Base-by-base conservation (phyloP, 2,888 invertebrate genomes). In the Lasioglossum malachurum region DNA sequence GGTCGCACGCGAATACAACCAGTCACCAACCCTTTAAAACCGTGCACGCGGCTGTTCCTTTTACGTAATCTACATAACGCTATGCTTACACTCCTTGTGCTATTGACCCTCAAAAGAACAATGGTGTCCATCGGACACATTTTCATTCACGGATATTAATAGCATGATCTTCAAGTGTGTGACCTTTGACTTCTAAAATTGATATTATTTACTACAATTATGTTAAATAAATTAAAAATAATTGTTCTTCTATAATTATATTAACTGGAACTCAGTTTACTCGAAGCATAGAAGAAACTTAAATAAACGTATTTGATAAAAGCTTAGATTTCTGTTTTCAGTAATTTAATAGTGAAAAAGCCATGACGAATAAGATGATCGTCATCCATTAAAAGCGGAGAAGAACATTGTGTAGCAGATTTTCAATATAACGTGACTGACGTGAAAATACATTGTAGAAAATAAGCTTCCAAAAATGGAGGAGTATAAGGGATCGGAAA, bases 11-110 rank as follows among this genome's bases (percentile, higher is more conserved):
- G 46, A 69, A 46, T 38, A 38, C 71, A 71, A 41, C 44, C 71
- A 82, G 83, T 60, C 27, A 41, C 75, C 64, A 27, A 31, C 75
- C 44, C 75, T 76, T 82, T 82, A 75, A 75, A 67, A 31, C 35
- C 75, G 71, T 38, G 38, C 31, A 82, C 46, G 46, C 16, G 10
- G 60, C 67, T 69, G 35, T 53, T 23, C 19, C 35, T n/a, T 80
- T 46, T 14, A n/a, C n/a, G 27, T 23, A 19, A 23, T 38, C 35
- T 41, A 4, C 57, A n/a, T 14, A 41, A 41, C 41, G n/a, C 7
- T 44, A 1, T 71, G 41, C 41, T 41, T 14, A 14, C 71, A 16
- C n/a, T 1, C n/a, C 41, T 23, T n/a, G 41, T 0, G 1, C 0
- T 10, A 14, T 41, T 71, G n/a, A 57, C 12, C 57, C 57, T n/a